phyloP scores from a whole-genome alignment of 2,888 invertebrate species.

The Ceratothoa steindachneri region DNA sequence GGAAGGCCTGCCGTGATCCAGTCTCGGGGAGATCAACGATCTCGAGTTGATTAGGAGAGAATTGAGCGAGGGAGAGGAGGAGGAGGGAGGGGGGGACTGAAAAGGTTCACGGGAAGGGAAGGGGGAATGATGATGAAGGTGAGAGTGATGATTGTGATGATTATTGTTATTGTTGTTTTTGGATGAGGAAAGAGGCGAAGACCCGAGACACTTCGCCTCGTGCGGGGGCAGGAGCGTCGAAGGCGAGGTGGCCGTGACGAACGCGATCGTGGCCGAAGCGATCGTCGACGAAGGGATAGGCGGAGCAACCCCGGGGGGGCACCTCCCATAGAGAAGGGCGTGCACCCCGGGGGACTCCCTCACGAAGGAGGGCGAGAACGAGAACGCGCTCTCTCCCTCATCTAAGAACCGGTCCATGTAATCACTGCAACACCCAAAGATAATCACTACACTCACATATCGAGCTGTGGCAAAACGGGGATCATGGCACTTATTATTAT shows the following conservation, averaged over 20 bases:
- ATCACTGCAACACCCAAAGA: constrained; percentile 59
- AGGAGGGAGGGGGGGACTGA: background rate
- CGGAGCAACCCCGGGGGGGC: constrained; percentile 16
- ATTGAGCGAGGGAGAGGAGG: background rate
- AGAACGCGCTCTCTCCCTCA: constrained; percentile 56
- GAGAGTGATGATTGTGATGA: background rate
- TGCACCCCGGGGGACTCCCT: constrained; percentile 29
- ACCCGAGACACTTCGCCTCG: background rate
- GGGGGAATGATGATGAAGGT: background rate
- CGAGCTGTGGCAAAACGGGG: constrained; percentile 26
- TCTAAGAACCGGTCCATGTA: constrained; percentile 89
- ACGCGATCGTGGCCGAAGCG: background rate
- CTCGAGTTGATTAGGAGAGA: background rate
- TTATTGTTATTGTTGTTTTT: constrained; percentile 6
- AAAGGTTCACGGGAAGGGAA: background rate
- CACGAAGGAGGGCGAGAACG: constrained; percentile 21
- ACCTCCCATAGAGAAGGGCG: constrained; percentile 20
- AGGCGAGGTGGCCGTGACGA: background rate
- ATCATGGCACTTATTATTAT: background rate
- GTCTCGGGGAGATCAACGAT: background rate
- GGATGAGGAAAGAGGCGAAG: constrained; percentile 1
- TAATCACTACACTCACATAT: constrained; percentile 48
- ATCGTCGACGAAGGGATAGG: background rate
- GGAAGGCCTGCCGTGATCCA: background rate
- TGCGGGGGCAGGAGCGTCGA: background rate